A percentile compares a stretch with the other conserved stretches of the same genome.
These are phyloP conservation scores for Aphodius granarius DNA, from an alignment of 2,888 invertebrate species.

Conservation along the genomic window DNA sequence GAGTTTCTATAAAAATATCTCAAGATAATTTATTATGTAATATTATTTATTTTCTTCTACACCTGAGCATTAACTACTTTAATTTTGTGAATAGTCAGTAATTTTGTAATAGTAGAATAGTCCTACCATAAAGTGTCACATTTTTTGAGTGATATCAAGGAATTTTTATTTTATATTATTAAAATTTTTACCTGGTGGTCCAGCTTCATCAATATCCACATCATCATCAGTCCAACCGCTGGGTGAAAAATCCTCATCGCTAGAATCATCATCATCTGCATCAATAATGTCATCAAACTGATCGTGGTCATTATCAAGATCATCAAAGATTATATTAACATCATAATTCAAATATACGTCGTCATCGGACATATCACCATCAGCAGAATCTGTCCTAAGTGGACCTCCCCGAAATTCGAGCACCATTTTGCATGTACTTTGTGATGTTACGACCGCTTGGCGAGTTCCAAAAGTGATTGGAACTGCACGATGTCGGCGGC, in stretches of 20 bases:
- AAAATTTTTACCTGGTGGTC: conserved; percentile 15
- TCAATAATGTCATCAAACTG: conserved; percentile 9
- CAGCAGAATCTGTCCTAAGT: conserved; percentile 10
- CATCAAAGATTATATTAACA: conserved; percentile 10
- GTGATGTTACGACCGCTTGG: neutral
- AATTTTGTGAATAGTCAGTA: too few relatives aligned
- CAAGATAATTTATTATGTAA: too few relatives aligned
- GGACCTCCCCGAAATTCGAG: conserved; percentile 20
- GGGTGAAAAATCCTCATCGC: neutral
- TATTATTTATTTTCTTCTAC: too few relatives aligned
- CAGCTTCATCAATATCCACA: conserved; percentile 12
- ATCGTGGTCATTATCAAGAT: conserved; percentile 10
- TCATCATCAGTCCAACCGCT: neutral
- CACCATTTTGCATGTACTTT: conserved; percentile 10
- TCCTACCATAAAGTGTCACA: too few relatives aligned
- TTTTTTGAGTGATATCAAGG: too few relatives aligned
- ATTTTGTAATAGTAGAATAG: too few relatives aligned
- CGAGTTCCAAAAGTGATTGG: neutral
- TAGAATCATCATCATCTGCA: conserved; percentile 13
- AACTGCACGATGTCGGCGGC: neutral
- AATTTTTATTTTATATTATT: too few relatives aligned
- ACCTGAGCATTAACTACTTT: too few relatives aligned
- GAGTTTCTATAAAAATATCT: too few relatives aligned
- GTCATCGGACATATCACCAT: conserved; percentile 8
- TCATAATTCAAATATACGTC: conserved; percentile 6